Percentiles rank a stretch among this genome's conserved stretches.
phyloP scores from a whole-genome alignment of 2,113 vertebrate species.

The Dromiciops gliroides region DNA sequence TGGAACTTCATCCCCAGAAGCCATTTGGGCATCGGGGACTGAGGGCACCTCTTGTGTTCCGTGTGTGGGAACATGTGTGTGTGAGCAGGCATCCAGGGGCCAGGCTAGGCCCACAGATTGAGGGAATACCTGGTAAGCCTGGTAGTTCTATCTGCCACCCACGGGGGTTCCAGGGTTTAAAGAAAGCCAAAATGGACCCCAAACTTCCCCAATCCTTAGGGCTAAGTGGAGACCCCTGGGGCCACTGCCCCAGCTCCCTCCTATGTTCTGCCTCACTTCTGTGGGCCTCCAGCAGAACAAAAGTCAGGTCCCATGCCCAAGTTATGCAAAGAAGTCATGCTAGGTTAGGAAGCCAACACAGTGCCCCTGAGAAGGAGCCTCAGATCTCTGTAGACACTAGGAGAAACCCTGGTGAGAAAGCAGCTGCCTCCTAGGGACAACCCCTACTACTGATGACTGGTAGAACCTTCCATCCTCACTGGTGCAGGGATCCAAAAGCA shows the following conservation, averaged over 20 bases:
- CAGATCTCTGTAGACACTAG: neutral
- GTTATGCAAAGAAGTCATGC: neutral
- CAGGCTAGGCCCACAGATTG: neutral
- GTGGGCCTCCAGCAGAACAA: neutral
- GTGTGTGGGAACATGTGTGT: constrained; percentile 7
- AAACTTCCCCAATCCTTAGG: neutral
- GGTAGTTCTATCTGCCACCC: neutral
- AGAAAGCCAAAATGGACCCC: neutral
- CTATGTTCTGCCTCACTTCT: neutral
- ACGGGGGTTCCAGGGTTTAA: neutral
- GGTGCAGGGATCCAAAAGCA: no score
- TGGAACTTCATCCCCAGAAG: constrained; percentile 11
- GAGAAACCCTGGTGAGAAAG: neutral
- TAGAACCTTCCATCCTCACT: no score
- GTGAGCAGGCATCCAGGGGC: neutral
- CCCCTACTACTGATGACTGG: neutral
- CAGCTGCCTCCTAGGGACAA: neutral
- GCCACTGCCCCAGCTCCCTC: neutral
- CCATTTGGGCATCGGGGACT: neutral
- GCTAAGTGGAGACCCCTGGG: neutral
- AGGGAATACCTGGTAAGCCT: constrained; percentile 8
- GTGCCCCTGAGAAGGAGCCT: neutral
- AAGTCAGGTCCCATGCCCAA: neutral
- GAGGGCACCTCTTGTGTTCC: constrained; percentile 25
- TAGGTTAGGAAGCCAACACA: neutral